Evolutionary conservation across 2,888 invertebrate genomes (phyloP).

Genomic region (Cerastis leucographa): DNA sequence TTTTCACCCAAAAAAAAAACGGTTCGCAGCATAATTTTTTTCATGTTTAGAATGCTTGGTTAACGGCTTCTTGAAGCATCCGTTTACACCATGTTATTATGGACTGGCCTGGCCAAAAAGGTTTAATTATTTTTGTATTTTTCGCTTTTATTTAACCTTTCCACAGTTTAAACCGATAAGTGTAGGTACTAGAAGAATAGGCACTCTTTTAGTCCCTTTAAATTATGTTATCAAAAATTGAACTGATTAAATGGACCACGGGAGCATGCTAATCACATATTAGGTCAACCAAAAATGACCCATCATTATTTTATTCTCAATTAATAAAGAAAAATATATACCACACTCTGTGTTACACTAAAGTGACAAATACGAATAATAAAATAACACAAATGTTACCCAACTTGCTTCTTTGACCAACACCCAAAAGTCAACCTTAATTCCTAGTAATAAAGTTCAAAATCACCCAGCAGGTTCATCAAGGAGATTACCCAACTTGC

Average conservation of each 20-base stretch:
- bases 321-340: constrained; percentile 28
- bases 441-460: background rate
- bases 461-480: constrained; percentile 11
- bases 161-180: background rate
- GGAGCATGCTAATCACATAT: constrained; percentile 3
- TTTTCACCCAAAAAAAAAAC: too few relatives aligned
- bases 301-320: constrained; percentile 17
- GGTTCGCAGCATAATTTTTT: too few relatives aligned
- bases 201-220: background rate
- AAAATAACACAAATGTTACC: constrained; percentile 41
- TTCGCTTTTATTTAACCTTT: background rate
- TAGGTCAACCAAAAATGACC: background rate
- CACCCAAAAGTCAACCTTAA: constrained; percentile 16
- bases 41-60: too few relatives aligned
- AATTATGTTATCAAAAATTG: background rate
- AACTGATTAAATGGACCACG: background rate
- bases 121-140: background rate
- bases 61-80: too few relatives aligned
- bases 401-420: background rate
- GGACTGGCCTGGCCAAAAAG: too few relatives aligned
- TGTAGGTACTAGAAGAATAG: too few relatives aligned
- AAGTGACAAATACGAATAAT: constrained; percentile 47
- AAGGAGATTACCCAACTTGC: constrained; percentile 48
- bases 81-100: too few relatives aligned
- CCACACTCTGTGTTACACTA: constrained; percentile 32